Conservation (phyloP, 2,797 vertebrate genomes). For the Limosa lapponica region DNA sequence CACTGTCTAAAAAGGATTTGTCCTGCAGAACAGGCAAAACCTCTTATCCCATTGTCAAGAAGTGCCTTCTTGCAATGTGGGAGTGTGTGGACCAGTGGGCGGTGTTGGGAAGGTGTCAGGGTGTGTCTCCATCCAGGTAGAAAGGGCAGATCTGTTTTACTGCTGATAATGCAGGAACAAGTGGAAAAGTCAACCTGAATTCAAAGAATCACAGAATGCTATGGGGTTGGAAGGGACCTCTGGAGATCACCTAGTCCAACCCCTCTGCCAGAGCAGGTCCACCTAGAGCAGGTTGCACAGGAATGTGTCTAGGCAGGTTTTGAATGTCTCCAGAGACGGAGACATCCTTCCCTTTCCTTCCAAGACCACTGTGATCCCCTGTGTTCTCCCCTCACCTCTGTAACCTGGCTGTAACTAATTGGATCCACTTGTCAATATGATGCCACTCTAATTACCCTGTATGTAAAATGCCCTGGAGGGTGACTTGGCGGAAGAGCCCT, state of each 20-base stretch:
- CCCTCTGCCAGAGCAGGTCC: no score
- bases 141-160: neutral
- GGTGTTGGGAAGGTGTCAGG: neutral
- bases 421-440: neutral
- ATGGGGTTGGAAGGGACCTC: no score
- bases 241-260: no score
- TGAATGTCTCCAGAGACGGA: no score
- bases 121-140: no score
- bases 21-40: neutral
- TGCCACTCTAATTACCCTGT: neutral
- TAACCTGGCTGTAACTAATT: neutral
- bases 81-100: rapidly evolving
- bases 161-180: neutral
- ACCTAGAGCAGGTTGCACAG: no score
- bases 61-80: neutral
- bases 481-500: neutral
- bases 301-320: no score
- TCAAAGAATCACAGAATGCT: neutral
- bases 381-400: neutral
- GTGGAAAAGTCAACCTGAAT: neutral
- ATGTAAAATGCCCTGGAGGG: neutral
- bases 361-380: neutral
- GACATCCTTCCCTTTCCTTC: neutral
- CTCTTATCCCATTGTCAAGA: neutral
- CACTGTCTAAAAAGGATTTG: neutral